Conservation (phyloP, 2,888 invertebrate species). For the Synergus japonicus region DNA sequence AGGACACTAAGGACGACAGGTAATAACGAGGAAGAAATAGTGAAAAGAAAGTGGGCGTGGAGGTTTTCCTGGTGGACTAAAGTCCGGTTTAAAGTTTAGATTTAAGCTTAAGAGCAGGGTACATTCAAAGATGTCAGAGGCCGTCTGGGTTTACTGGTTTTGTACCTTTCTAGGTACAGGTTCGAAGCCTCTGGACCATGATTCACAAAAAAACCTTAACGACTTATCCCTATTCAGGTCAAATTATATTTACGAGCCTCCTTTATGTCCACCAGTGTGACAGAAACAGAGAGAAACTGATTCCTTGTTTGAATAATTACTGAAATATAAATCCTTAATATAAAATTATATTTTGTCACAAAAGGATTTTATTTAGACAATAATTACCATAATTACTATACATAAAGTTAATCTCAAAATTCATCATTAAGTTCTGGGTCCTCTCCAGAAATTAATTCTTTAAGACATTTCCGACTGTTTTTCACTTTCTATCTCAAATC, state of each 20-base stretch:
- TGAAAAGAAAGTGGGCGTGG: constrained; percentile 24
- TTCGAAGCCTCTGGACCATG: constrained; percentile 11
- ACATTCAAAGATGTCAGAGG: constrained; percentile 23
- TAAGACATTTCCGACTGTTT: too few relatives aligned
- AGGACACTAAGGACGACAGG: constrained; percentile 27
- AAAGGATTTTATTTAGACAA: neutral
- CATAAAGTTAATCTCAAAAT: neutral
- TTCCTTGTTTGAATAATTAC: neutral
- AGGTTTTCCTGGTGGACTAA: constrained; percentile 1
- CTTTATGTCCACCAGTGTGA: constrained; percentile 10
- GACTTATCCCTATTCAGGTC: neutral
- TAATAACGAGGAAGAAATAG: constrained; percentile 3
- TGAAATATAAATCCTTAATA: neutral
- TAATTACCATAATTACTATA: neutral
- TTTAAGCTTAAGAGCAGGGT: constrained; percentile 29
- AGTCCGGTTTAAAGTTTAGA: constrained; percentile 32
- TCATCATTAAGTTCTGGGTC: too few relatives aligned
- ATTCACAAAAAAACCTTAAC: constrained; percentile 14
- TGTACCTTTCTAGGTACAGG: constrained; percentile 1
- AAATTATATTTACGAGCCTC: constrained; percentile 3
- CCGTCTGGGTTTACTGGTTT: constrained; percentile 13
- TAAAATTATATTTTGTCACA: neutral
- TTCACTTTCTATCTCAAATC: neutral
- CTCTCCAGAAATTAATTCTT: too few relatives aligned
- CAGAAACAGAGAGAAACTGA: constrained; percentile 7